A percentile compares a stretch with the other conserved stretches of the same genome.
phyloP scores from a whole-genome alignment of 1,140 invertebrate genomes.

The Cylas formicarius region DNA sequence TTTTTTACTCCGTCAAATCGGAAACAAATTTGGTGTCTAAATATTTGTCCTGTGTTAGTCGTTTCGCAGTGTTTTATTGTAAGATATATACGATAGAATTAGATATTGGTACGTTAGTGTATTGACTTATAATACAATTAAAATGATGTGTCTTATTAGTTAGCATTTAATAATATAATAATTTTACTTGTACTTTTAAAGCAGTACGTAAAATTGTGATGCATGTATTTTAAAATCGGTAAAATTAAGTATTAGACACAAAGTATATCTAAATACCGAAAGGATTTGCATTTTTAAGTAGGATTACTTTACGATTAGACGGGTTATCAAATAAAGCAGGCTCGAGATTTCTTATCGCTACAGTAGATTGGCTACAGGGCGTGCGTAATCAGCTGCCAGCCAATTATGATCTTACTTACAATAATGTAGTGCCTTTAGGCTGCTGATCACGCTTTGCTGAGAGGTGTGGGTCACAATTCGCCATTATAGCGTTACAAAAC shows the following conservation, averaged over 20 bases:
- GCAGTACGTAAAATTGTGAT: slow-evolving; percentile 35
- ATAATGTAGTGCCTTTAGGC: slow-evolving; percentile 42
- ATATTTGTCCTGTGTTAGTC: slow-evolving; percentile 26
- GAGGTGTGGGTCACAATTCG: slow-evolving; percentile 38
- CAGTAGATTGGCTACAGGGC: slow-evolving; percentile 3
- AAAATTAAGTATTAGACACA: slow-evolving; percentile 26
- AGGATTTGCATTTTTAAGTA: slow-evolving; percentile 38
- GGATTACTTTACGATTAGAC: slow-evolving; percentile 33
- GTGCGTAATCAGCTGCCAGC: slow-evolving; percentile 41
- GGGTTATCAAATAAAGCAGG: slow-evolving; percentile 22
- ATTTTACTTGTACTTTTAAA: slow-evolving; percentile 27
- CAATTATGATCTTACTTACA: slow-evolving; percentile 36
- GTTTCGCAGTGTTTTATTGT: slow-evolving; percentile 24
- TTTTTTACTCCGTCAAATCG: slow-evolving; percentile 2
- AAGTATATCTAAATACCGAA: slow-evolving; percentile 14
- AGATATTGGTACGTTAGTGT: slow-evolving; percentile 34
- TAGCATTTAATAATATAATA: slow-evolving; percentile 30
- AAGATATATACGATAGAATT: slow-evolving; percentile 30
- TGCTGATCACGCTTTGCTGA: slow-evolving; percentile 41
- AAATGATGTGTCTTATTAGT: slow-evolving; percentile 38
- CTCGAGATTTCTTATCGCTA: slow-evolving; percentile 17
- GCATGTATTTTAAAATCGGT: slow-evolving; percentile 35
- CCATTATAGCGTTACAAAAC: slow-evolving; percentile 34
- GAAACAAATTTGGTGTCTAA: slow-evolving; percentile 19
- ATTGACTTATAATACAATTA: slow-evolving; percentile 29